phyloP scores from a whole-genome alignment of 2,888 invertebrate species.

The Agonopterix heracliana region DNA sequence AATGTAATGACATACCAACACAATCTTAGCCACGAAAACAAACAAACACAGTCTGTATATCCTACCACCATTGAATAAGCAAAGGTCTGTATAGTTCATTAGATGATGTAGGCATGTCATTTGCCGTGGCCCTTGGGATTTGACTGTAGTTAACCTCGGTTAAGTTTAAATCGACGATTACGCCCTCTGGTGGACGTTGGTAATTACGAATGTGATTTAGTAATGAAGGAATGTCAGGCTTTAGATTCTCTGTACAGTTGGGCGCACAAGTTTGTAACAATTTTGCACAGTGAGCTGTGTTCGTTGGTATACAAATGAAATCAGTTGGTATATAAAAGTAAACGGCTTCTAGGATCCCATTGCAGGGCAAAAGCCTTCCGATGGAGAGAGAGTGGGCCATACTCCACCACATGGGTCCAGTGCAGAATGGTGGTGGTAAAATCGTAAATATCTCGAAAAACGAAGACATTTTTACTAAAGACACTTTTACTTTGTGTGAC shows the following conservation, averaged over 20 bases:
- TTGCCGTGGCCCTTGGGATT: constrained; percentile 19
- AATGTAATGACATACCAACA: not conserved
- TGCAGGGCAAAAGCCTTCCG: too few species aligned
- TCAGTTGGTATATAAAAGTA: too few species aligned
- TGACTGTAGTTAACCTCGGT: constrained; percentile 40
- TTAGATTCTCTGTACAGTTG: not conserved
- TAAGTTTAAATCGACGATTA: constrained; percentile 51
- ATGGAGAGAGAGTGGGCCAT: too few species aligned
- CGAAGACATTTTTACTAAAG: too few species aligned
- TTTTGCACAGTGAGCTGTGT: too few species aligned
- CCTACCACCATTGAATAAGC: not conserved
- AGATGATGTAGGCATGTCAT: constrained; percentile 21
- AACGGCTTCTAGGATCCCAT: too few species aligned
- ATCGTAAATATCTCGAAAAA: too few species aligned
- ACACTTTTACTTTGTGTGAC: too few species aligned
- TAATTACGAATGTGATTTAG: constrained; percentile 39
- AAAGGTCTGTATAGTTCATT: constrained; percentile 14
- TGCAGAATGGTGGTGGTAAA: too few species aligned
- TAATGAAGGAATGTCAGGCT: constrained; percentile 18
- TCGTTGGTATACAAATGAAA: too few species aligned
- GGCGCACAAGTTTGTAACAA: too few species aligned
- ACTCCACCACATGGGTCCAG: too few species aligned
- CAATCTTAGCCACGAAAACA: not conserved
- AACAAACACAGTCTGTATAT: not conserved
- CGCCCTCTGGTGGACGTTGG: constrained; percentile 39